Percentiles rank a stretch among this genome's conserved stretches.
phyloP scores from a whole-genome alignment of 2,113 vertebrate species.

The Macrotis lagotis region DNA sequence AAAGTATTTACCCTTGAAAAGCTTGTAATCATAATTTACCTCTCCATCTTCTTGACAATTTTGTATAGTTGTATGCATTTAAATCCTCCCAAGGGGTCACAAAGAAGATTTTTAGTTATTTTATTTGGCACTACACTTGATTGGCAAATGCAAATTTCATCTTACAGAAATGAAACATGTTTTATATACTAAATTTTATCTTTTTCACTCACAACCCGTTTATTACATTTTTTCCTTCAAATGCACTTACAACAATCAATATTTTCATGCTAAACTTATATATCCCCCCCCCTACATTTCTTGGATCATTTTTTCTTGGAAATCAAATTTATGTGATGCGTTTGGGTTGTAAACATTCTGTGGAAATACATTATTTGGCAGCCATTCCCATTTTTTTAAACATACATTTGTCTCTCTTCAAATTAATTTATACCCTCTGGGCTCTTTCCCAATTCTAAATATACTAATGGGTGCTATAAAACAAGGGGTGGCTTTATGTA shows the following conservation, averaged over 20 bases:
- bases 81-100: neutral
- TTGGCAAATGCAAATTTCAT: neutral
- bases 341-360: neutral
- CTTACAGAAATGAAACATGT: neutral
- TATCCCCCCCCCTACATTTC: neutral
- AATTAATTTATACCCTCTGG: slow-evolving; percentile 3
- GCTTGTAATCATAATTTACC: neutral
- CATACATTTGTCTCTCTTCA: slow-evolving; percentile 10
- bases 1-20: neutral
- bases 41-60: neutral
- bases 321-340: neutral
- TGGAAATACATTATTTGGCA: slow-evolving; percentile 12
- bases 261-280: neutral
- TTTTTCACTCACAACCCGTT: slow-evolving; percentile 12
- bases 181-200: neutral
- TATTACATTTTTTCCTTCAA: neutral
- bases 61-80: neutral
- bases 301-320: slow-evolving; percentile 3
- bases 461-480: neutral
- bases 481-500: neutral
- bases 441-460: slow-evolving; percentile 4
- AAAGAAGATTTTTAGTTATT: neutral
- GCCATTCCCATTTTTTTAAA: slow-evolving; percentile 18
- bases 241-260: neutral
- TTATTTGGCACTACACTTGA: neutral